Base-by-base conservation (phyloP, 2,113 vertebrate genomes). In the Trachemys scripta region DNA sequence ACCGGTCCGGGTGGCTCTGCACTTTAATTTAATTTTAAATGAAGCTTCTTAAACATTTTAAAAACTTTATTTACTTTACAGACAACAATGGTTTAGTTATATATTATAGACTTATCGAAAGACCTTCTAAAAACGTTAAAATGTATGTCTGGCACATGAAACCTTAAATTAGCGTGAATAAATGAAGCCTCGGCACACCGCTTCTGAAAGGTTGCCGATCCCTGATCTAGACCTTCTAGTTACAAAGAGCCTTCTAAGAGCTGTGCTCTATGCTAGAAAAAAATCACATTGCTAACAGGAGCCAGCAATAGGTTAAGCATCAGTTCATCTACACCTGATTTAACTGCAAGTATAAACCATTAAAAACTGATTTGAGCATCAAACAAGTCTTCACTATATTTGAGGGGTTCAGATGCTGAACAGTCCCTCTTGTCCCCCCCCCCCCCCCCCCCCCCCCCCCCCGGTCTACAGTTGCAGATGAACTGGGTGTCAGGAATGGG, bases 221-320 rank as follows among this genome's bases (percentile, higher is more conserved):
- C 42, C 42, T 42, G 42, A 42, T 42, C 42, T 42, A 42, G 2
- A 3, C 82, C 27, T 92, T 5, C 79, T 91, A 35, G 4, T 76
- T 91, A 24, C 49, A 25, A 75, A 75, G 13, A 38, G 11, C 50
- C 81, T 89, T 89, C 84, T 94, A 47, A 81, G 89, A 85, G 31
- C 16, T 65, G 14, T 65, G 62, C 19, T 65, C 14, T 35, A 65
- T 65, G 31, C 62, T n/a, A n/a, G 31, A 8, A 65, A 65, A 62
- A 65, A n/a, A n/a, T 65, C 13, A 65, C 62, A 65, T 19, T 45
- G 72, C 19, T 22, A 75, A 51, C n/a, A 83, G 78, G 6, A 93
- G 87, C 35, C 24, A 88, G 38, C 9, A 88, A 5, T 38, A 42
- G 2, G 5, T 85, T 88, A 83, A 91, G 29, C 2, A 57, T n/a